Percentiles rank a stretch among this genome's conserved stretches.
Evolutionary conservation across 2,113 vertebrate genomes (phyloP).

Genomic region (Lathamus discolor): DNA sequence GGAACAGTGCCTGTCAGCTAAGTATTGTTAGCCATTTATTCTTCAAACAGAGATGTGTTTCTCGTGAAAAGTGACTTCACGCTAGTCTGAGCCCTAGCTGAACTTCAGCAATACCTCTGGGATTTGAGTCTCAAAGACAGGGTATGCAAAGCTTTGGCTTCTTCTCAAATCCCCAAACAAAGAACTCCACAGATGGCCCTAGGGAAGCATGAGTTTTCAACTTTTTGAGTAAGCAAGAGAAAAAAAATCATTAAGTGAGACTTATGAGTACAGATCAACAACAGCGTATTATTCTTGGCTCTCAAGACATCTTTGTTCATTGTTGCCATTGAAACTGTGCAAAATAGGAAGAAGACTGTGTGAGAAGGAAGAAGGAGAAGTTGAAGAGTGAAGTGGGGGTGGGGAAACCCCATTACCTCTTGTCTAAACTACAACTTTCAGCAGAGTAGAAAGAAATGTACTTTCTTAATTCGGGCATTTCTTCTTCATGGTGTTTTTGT

Average conservation of each 20-base stretch:
- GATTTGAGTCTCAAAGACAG: not conserved
- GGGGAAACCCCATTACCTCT: not conserved
- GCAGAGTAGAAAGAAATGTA: not conserved
- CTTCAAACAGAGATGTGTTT: not conserved
- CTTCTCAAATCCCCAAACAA: conserved; percentile 25
- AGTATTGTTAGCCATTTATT: not conserved
- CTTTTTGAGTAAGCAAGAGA: conserved; percentile 19
- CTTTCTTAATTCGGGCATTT: not conserved
- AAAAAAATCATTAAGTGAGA: conserved; percentile 11
- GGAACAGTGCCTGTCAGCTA: not conserved
- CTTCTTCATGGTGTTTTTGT: not conserved
- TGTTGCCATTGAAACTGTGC: not conserved
- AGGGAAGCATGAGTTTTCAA: not conserved
- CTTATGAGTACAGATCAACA: not conserved
- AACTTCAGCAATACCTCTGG: not conserved
- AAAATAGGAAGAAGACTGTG: not conserved
- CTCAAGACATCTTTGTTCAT: not conserved
- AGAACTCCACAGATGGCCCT: not conserved
- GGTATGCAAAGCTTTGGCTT: not conserved
- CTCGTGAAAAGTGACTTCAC: not conserved
- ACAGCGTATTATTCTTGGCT: not conserved
- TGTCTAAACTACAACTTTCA: not conserved
- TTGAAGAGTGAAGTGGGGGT: not conserved
- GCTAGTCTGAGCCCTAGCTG: not conserved
- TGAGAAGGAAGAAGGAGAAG: not conserved